Evolutionary conservation across 1,140 invertebrate genomes (phyloP).

Genomic region (Drosophila lacertosa): DNA sequence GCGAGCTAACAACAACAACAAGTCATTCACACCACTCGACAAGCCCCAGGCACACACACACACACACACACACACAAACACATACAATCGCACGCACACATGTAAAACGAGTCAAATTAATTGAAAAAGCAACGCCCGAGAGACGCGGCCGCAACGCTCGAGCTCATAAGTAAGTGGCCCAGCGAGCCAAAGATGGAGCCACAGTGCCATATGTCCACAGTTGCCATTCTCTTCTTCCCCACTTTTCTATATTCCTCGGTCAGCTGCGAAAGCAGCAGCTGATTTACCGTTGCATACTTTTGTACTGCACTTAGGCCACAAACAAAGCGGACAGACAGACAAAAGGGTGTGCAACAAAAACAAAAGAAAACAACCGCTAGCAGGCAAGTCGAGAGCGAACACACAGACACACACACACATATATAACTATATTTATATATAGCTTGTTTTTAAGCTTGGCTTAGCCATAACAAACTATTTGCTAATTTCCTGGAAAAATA

Average conservation of each 20-base stretch:
- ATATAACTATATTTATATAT: too few relatives aligned
- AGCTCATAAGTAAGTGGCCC: constrained; percentile 40
- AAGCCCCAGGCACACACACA: constrained; percentile 4
- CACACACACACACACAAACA: constrained; percentile 4
- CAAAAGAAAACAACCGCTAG: neutral
- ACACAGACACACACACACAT: neutral
- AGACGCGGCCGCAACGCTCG: constrained; percentile 38
- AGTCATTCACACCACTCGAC: constrained; percentile 65
- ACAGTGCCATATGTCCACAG: neutral
- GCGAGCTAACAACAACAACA: constrained; percentile 40
- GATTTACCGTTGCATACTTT: constrained; percentile 44
- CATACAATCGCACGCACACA: neutral
- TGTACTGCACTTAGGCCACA: constrained; percentile 32
- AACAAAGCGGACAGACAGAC: constrained; percentile 21
- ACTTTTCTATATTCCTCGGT: too few relatives aligned
- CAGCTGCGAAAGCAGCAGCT: constrained; percentile 13
- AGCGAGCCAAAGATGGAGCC: constrained; percentile 8
- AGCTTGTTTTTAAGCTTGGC: too few relatives aligned
- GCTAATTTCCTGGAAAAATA: too few relatives aligned
- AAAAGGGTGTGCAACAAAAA: constrained; percentile 12
- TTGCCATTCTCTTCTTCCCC: neutral
- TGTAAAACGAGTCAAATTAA: constrained; percentile 51
- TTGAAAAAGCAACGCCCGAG: constrained; percentile 46
- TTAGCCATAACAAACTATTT: too few relatives aligned
- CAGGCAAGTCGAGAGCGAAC: neutral